phyloP scores from a whole-genome alignment of 1,140 invertebrate genomes.

The Macrotrachela quadricornifera region DNA sequence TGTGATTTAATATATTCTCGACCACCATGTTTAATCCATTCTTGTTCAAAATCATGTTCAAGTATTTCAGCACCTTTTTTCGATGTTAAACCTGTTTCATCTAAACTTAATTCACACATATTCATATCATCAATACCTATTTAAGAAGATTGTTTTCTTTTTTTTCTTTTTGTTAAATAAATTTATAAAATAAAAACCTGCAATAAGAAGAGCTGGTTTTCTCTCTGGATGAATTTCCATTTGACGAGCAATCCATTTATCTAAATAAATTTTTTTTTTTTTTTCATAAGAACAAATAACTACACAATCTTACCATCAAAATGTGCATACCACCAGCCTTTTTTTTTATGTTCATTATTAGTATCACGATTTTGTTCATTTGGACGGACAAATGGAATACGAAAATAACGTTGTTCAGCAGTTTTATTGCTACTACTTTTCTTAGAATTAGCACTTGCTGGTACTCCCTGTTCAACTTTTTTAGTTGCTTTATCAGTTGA shows the following conservation, averaged over 20 bases:
- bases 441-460: too few relatives aligned
- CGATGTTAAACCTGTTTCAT: slow-evolving; percentile 79
- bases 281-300: too few relatives aligned
- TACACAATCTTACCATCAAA: slow-evolving; percentile 50
- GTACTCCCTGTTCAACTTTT: too few relatives aligned
- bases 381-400: slow-evolving; percentile 66
- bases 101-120: slow-evolving; percentile 85
- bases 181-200: too few relatives aligned
- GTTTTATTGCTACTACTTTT: too few relatives aligned
- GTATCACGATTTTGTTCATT: slow-evolving; percentile 29
- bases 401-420: slow-evolving; percentile 48
- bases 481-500: too few relatives aligned
- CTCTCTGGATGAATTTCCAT: slow-evolving; percentile 84
- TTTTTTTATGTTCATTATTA: slow-evolving; percentile 19
- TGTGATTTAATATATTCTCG: background rate
- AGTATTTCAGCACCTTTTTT: slow-evolving; percentile 85
- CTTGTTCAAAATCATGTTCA: slow-evolving; percentile 37
- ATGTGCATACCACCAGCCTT: slow-evolving; percentile 87
- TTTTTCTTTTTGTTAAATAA: background rate
- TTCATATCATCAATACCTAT: slow-evolving; percentile 81
- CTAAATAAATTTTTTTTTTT: too few relatives aligned
- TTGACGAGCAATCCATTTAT: slow-evolving; percentile 76
- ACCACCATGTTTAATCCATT: slow-evolving; percentile 25
- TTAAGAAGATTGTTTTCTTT: slow-evolving; percentile 11
- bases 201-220: slow-evolving; percentile 34